Evolutionary conservation across 2,113 vertebrate species (phyloP).

Genomic region (Argyrosomus japonicus): DNA sequence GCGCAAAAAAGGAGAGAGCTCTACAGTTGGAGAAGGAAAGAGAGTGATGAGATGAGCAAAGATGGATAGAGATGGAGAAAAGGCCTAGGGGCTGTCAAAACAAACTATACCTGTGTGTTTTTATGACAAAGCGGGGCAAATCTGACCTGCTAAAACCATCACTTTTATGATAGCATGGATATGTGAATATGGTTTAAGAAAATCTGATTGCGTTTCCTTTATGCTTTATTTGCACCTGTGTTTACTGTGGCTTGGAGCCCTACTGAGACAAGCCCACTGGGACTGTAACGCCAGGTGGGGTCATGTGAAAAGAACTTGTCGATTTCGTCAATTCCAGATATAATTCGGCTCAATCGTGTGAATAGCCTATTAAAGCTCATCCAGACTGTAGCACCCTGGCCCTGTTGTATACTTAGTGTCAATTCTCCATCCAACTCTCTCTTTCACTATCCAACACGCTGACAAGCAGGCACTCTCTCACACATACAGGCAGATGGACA

Average conservation of each 20-base stretch:
- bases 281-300: conserved; percentile 33
- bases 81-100: background rate
- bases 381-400: conserved; percentile 42
- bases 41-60: background rate
- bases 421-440: conserved; percentile 54
- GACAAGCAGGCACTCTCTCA: conserved; percentile 61
- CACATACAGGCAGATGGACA: conserved; percentile 69
- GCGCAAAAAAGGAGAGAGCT: conserved; percentile 20
- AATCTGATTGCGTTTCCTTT: conserved; percentile 22
- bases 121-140: background rate
- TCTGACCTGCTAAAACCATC: conserved; percentile 3
- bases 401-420: conserved; percentile 55
- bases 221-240: conserved; percentile 38
- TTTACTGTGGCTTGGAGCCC: conserved; percentile 23
- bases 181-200: background rate
- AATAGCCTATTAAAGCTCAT: conserved; percentile 54
- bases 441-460: conserved; percentile 45
- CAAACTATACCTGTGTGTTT: background rate
- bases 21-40: conserved; percentile 4
- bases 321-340: conserved; percentile 53
- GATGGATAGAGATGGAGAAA: conserved; percentile 17
- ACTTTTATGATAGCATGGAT: background rate
- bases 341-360: conserved; percentile 44
- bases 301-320: conserved; percentile 51
- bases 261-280: conserved; percentile 5